Evolutionary conservation across 2,888 invertebrate species (phyloP).

Genomic region (Drosophila setosimentum): DNA sequence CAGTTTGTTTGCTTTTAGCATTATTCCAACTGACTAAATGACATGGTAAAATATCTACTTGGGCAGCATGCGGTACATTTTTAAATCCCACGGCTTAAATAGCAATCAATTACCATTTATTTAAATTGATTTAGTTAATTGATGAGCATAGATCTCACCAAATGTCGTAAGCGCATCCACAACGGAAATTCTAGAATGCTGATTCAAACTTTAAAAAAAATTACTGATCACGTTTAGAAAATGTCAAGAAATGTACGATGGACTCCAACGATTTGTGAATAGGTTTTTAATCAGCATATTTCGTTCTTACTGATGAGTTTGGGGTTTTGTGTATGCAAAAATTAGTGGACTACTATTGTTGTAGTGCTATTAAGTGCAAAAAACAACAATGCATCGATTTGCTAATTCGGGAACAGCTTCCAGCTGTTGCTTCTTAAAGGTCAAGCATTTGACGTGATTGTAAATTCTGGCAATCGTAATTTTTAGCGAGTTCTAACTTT

Average conservation of each 20-base stretch:
- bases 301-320: neutral
- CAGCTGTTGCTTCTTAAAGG: neutral
- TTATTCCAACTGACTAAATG: conserved; percentile 43
- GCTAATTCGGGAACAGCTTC: neutral
- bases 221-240: conserved; percentile 37
- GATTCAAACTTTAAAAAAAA: conserved; percentile 43
- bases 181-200: conserved; percentile 65
- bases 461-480: neutral
- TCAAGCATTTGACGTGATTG: neutral
- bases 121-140: conserved; percentile 73
- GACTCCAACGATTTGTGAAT: conserved; percentile 10
- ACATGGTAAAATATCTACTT: conserved; percentile 57
- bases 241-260: conserved; percentile 36
- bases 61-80: conserved; percentile 39
- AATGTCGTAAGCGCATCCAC: conserved; percentile 54
- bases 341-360: neutral
- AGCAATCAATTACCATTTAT: conserved; percentile 58
- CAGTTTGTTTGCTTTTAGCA: conserved; percentile 48
- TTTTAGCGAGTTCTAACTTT: neutral
- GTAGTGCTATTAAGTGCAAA: too few species aligned
- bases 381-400: neutral
- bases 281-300: conserved; percentile 6
- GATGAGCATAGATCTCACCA: conserved; percentile 39
- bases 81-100: conserved; percentile 63
- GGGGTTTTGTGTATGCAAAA: neutral